A percentile compares a stretch with the other conserved stretches of the same genome.
Conservation (phyloP, 2,113 vertebrate species). For the Ascaphus truei region DNA sequence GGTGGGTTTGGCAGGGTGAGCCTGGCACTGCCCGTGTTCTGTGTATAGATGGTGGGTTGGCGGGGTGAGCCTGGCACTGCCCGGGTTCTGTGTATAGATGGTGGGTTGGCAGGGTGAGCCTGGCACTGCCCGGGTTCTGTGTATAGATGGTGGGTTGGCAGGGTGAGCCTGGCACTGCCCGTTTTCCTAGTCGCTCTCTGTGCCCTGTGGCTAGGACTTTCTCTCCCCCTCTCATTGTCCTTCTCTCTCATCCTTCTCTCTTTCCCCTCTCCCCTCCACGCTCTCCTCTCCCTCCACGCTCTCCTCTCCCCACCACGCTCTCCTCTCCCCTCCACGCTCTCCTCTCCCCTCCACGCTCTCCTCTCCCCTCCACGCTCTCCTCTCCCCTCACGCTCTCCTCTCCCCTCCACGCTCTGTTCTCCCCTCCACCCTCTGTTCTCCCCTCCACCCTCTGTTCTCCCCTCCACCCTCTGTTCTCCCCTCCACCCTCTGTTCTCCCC, state of each 20-base stretch:
- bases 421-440: background rate
- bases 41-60: background rate
- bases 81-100: constrained; percentile 11
- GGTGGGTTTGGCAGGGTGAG: too few relatives aligned
- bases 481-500: background rate
- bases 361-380: too few relatives aligned
- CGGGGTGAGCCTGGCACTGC: too few relatives aligned
- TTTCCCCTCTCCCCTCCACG: background rate
- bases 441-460: background rate
- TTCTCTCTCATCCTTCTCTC: background rate
- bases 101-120: background rate
- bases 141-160: too few relatives aligned
- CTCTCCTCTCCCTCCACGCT: background rate
- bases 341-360: background rate
- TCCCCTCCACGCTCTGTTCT: background rate
- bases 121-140: too few relatives aligned
- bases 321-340: background rate
- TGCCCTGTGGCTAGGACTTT: background rate
- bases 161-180: constrained; percentile 10
- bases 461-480: background rate
- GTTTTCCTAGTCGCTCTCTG: background rate
- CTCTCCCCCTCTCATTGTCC: background rate
- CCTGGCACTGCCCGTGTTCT: too few relatives aligned
- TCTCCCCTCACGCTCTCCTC: background rate
- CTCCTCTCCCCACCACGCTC: background rate